A percentile compares a stretch with the other conserved stretches of the same genome.
Evolutionary conservation across 1,140 invertebrate species (phyloP).

Genomic region (Planococcus citri): DNA sequence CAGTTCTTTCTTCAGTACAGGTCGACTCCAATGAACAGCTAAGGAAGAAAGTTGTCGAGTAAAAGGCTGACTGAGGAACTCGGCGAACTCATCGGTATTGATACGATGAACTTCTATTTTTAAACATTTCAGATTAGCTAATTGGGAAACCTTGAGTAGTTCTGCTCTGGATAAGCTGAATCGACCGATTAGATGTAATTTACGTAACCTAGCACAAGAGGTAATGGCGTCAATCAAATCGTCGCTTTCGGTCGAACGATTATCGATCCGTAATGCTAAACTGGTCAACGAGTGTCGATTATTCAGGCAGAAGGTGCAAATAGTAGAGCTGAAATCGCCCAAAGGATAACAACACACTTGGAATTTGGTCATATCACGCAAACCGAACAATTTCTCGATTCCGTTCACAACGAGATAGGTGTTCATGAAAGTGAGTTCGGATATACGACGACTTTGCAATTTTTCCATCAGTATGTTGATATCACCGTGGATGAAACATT

Average conservation of each 20-base stretch:
- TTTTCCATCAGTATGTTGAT: background rate
- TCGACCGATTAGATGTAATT: background rate
- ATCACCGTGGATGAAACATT: background rate
- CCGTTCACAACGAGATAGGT: background rate
- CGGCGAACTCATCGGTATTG: background rate
- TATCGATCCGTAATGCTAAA: background rate
- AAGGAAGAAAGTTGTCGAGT: background rate
- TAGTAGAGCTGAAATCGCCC: background rate
- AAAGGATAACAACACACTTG: background rate
- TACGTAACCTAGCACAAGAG: background rate
- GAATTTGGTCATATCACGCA: background rate
- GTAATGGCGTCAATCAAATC: background rate
- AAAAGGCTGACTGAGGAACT: background rate
- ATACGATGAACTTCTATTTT: background rate
- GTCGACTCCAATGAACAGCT: background rate
- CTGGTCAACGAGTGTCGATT: background rate
- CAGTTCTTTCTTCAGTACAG: background rate
- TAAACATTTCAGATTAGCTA: background rate
- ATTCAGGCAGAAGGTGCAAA: background rate
- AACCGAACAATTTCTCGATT: background rate
- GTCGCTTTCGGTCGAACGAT: background rate
- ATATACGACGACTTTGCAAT: background rate
- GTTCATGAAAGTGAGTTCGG: background rate
- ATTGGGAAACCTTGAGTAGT: background rate
- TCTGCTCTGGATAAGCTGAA: background rate